A percentile compares a stretch with the other conserved stretches of the same genome.
Evolutionary conservation across 2,888 invertebrate genomes (phyloP).

Genomic region (Lamproptera curius): DNA sequence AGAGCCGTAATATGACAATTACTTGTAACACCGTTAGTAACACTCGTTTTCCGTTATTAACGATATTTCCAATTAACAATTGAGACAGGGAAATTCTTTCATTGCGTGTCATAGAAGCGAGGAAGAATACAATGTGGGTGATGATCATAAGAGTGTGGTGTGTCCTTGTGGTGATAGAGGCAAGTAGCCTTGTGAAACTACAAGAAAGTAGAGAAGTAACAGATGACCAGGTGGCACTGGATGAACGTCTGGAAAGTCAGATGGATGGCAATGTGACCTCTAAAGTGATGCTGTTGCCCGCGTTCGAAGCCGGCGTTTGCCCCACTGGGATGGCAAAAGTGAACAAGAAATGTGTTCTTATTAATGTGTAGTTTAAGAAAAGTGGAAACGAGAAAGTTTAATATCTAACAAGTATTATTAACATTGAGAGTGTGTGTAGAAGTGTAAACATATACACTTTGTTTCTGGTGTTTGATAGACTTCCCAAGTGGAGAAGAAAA

Average conservation of each 20-base stretch:
- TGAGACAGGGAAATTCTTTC: neutral
- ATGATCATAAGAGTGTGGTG: neutral
- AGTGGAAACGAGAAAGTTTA: no score
- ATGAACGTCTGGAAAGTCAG: neutral
- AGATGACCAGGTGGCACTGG: neutral
- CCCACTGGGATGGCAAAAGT: slow-evolving; percentile 3
- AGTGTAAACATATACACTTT: no score
- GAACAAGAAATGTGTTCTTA: slow-evolving; percentile 5
- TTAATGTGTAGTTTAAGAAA: no score
- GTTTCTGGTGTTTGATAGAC: no score
- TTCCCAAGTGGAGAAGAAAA: no score
- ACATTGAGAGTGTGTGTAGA: no score
- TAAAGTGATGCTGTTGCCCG: slow-evolving; percentile 6
- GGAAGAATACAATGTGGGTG: neutral
- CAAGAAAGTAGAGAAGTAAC: neutral
- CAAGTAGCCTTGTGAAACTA: neutral
- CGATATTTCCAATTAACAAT: neutral
- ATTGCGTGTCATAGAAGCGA: neutral
- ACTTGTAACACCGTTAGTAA: no score
- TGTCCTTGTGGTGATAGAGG: neutral
- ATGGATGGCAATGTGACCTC: neutral
- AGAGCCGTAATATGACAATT: neutral
- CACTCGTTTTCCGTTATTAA: neutral
- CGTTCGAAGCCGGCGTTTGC: slow-evolving; percentile 16
- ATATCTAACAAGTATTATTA: no score